Base-by-base conservation (phyloP, 2,797 vertebrate genomes). In the Betta splendens region DNA sequence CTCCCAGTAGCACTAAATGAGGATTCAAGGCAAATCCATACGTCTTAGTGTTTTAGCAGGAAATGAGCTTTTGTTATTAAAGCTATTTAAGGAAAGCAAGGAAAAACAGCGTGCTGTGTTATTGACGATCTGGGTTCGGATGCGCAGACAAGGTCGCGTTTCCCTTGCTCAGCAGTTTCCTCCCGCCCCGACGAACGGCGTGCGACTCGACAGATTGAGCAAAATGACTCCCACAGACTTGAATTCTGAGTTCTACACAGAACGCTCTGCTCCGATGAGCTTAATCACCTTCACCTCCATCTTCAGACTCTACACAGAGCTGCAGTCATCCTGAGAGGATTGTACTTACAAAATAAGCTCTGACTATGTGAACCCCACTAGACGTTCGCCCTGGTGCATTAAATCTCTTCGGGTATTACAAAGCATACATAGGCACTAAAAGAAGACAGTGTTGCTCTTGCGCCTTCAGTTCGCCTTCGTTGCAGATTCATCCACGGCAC, bases 101-200 rank as follows among this genome's bases (percentile, higher is more conserved):
- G n/a, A n/a, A n/a, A n/a, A n/a, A n/a, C n/a, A n/a, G n/a, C n/a
- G n/a, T n/a, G n/a, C n/a, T n/a, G n/a, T n/a, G n/a, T n/a, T n/a
- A n/a, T n/a, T n/a, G n/a, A n/a, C n/a, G n/a, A n/a, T n/a, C n/a
- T n/a, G n/a, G n/a, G n/a, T n/a, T n/a, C n/a, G n/a, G n/a, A n/a
- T n/a, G 49, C 50, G 37, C n/a, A 43, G 23, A 60, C 81, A 83
- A 88, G 86, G 84, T 90, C 77, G 82, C 16, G 38, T 85, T 81
- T 80, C 36, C 29, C 37, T 75, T 46, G 25, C 68, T 85, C 81
- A 85, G 87, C 79, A 65, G 4, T 3, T 75, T 70, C 58, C 18
- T 23, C 78, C 28, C 56, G 75, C 50, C 53, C 70, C 43, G 69
- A 20, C 51, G 62, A 53, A 44, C 64, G 21, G 40, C 1, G 16